A percentile compares a stretch with the other conserved stretches of the same genome.
Evolutionary conservation across 1,140 invertebrate species (phyloP).

Genomic region (Archivesica marissinica): DNA sequence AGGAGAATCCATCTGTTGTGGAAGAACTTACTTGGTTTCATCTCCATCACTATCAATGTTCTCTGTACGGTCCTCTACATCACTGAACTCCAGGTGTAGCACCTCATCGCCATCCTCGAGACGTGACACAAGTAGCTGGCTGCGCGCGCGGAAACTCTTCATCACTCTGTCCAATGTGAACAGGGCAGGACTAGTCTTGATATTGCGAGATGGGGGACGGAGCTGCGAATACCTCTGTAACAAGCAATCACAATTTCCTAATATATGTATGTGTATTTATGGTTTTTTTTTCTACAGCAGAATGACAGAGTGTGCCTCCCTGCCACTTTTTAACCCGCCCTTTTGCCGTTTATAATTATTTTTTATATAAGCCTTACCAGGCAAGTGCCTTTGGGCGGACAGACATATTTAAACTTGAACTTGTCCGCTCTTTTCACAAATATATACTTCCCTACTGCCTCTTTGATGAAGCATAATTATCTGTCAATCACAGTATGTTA

Average conservation of each 20-base stretch:
- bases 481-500: no score
- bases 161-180: constrained; percentile 83
- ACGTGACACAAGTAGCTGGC: constrained; percentile 81
- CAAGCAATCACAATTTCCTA: neutral
- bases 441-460: no score
- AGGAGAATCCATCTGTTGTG: no score
- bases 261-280: neutral
- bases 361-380: neutral
- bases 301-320: no score
- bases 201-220: constrained; percentile 78
- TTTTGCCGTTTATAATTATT: no score
- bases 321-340: no score
- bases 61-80: constrained; percentile 61
- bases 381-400: no score
- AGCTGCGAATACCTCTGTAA: constrained; percentile 64
- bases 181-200: constrained; percentile 83
- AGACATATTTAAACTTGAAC: no score
- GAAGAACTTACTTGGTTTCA: constrained; percentile 34
- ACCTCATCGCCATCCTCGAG: constrained; percentile 83
- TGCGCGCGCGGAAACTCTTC: constrained; percentile 83
- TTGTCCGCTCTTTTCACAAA: no score
- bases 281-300: neutral
- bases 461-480: no score
- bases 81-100: constrained; percentile 79
- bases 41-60: constrained; percentile 49